Percentiles rank a stretch among this genome's conserved stretches.
These are phyloP conservation scores for Oikopleura dioica DNA, from an alignment of 23 tunicate species.

Conservation along the genomic window DNA sequence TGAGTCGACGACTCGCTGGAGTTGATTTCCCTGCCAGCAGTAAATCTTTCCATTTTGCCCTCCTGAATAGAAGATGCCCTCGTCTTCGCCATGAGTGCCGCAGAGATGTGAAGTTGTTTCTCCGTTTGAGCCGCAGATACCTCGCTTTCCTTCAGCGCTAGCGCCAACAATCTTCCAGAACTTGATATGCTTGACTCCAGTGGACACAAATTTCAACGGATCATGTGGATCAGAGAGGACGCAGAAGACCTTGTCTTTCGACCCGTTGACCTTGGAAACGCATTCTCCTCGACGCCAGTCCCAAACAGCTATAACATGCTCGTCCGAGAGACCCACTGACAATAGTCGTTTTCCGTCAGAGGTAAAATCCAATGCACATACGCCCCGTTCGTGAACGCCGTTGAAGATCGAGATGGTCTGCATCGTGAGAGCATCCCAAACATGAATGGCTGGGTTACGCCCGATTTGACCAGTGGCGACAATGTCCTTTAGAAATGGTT, in stretches of 20 bases:
- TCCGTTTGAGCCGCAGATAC: not conserved
- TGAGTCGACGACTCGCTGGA: constrained; percentile 43
- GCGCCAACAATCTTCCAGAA: constrained; percentile 75
- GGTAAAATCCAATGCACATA: constrained; percentile 52
- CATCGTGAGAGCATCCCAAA: constrained; percentile 45
- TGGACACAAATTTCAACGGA: constrained; percentile 38
- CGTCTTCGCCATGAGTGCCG: not conserved
- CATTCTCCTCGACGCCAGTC: constrained; percentile 79
- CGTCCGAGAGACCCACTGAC: constrained; percentile 78
- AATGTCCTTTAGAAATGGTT: too few species aligned
- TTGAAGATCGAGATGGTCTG: constrained; percentile 40
- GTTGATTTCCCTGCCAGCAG: constrained; percentile 48
- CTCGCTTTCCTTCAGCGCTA: not conserved
- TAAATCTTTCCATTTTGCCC: constrained; percentile 81
- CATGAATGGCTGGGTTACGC: constrained; percentile 33
- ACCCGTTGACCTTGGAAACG: constrained; percentile 45
- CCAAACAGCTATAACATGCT: constrained; percentile 84
- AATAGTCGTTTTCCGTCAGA: constrained; percentile 61
- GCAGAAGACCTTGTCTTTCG: constrained; percentile 58
- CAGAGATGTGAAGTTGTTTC: not conserved
- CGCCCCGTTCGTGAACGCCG: constrained; percentile 71
- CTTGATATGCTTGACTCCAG: constrained; percentile 79
- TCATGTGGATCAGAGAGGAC: constrained; percentile 25
- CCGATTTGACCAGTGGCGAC: constrained; percentile 87
- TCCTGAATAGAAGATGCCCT: constrained; percentile 20